Percentiles rank a stretch among this genome's conserved stretches.
Conservation (phyloP, 1,140 invertebrate species). For the Penaeus japonicus region DNA sequence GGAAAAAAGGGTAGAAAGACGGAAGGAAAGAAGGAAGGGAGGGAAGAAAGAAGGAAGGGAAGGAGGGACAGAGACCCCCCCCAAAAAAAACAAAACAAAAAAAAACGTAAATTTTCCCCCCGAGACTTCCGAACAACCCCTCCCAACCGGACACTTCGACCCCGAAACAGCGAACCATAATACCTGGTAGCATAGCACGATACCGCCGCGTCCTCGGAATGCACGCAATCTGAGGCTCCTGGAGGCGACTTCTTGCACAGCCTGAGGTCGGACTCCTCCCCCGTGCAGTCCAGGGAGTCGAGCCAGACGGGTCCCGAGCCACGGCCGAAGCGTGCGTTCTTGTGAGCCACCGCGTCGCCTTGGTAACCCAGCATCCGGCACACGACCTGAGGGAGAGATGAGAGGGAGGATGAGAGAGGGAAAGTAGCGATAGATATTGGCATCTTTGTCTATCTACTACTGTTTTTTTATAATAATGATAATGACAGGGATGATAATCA, state of each 20-base stretch:
- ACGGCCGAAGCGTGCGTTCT: constrained; percentile 62
- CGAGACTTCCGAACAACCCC: not conserved
- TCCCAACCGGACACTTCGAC: too few species aligned
- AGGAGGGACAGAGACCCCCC: too few species aligned
- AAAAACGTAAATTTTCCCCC: too few species aligned
- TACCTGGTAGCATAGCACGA: constrained; percentile 30
- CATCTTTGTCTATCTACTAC: not conserved
- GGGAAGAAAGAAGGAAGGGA: too few species aligned
- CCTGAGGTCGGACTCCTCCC: constrained; percentile 73
- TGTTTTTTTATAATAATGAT: not conserved
- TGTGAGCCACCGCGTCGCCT: constrained; percentile 65
- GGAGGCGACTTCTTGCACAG: constrained; percentile 65
- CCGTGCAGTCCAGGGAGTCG: constrained; percentile 74
- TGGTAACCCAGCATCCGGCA: constrained; percentile 73
- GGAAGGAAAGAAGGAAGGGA: too few species aligned
- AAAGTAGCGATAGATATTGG: not conserved
- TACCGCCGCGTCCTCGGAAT: constrained; percentile 34
- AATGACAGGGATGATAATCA: too few species aligned
- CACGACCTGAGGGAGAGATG: constrained; percentile 62
- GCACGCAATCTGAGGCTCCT: constrained; percentile 29
- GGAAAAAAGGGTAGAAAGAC: too few species aligned
- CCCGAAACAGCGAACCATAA: too few species aligned
- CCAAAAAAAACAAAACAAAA: too few species aligned
- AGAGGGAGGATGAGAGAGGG: not conserved
- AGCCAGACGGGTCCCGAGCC: constrained; percentile 78